These are phyloP conservation scores for Neodiprion virginianus DNA, from an alignment of 1,140 invertebrate genomes.

Conservation along the genomic window DNA sequence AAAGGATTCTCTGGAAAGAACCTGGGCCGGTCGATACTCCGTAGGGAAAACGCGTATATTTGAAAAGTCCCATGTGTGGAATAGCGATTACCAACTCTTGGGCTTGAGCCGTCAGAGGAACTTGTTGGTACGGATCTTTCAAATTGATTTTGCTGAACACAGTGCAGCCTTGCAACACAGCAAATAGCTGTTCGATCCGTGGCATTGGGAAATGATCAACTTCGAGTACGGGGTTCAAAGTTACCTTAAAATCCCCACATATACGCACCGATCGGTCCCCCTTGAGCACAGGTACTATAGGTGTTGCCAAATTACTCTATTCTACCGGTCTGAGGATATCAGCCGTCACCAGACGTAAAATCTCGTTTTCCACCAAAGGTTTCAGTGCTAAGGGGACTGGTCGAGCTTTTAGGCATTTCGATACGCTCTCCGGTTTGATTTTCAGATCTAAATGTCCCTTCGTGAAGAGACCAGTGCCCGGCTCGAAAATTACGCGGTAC, in stretches of 20 bases:
- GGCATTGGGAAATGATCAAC: background rate
- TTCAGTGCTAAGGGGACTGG: too few species aligned
- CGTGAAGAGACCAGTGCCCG: too few species aligned
- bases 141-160: background rate
- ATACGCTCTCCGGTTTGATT: too few species aligned
- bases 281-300: constrained; percentile 60
- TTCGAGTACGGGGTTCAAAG: constrained; percentile 37
- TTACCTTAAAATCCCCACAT: constrained; percentile 57
- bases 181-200: background rate
- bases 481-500: too few species aligned
- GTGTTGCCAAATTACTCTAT: constrained; percentile 48
- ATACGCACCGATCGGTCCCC: constrained; percentile 48
- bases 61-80: constrained; percentile 19
- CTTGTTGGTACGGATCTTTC: background rate
- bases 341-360: too few species aligned
- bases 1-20: constrained; percentile 27
- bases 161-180: background rate
- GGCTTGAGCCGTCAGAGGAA: background rate
- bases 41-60: constrained; percentile 21
- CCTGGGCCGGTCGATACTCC: constrained; percentile 24
- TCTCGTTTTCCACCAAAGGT: too few species aligned
- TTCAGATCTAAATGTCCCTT: too few species aligned
- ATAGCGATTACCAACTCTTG: background rate
- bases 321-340: too few species aligned
- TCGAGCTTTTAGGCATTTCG: too few species aligned